A percentile compares a stretch with the other conserved stretches of the same genome.
Conservation (phyloP, 2,888 invertebrate genomes). For the Cinara cedri region DNA sequence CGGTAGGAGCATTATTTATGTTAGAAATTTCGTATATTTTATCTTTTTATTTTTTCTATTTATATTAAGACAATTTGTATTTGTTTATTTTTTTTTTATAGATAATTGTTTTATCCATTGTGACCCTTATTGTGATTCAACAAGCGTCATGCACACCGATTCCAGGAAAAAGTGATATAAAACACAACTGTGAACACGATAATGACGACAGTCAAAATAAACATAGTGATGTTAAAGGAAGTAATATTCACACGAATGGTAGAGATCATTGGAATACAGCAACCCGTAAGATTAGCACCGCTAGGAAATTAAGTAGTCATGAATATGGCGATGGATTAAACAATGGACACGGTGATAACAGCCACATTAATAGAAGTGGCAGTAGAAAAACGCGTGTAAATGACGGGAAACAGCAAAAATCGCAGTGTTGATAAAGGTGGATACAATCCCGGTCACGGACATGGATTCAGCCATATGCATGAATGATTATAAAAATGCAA, state of each 20-base stretch:
- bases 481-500: too few relatives aligned
- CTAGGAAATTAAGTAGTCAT: too few relatives aligned
- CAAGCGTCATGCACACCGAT: slow-evolving; percentile 24
- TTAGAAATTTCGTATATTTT: too few relatives aligned
- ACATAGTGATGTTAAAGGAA: neutral
- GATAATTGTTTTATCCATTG: slow-evolving; percentile 23
- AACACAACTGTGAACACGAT: neutral
- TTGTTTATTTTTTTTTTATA: too few relatives aligned
- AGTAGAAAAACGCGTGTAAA: neutral
- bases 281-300: too few relatives aligned
- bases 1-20: too few relatives aligned
- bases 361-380: too few relatives aligned
- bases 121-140: slow-evolving; percentile 8
- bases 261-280: too few relatives aligned
- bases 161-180: neutral
- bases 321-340: neutral
- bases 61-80: too few relatives aligned
- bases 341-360: neutral
- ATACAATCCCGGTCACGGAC: neutral
- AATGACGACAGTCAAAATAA: neutral
- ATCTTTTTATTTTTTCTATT: too few relatives aligned
- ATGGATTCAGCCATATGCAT: too few relatives aligned
- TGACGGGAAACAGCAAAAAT: neutral
- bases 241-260: too few relatives aligned
- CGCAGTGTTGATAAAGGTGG: neutral